Evolutionary conservation across 2,113 vertebrate species (phyloP).

Genomic region (Myrmophylax atrothorax): DNA sequence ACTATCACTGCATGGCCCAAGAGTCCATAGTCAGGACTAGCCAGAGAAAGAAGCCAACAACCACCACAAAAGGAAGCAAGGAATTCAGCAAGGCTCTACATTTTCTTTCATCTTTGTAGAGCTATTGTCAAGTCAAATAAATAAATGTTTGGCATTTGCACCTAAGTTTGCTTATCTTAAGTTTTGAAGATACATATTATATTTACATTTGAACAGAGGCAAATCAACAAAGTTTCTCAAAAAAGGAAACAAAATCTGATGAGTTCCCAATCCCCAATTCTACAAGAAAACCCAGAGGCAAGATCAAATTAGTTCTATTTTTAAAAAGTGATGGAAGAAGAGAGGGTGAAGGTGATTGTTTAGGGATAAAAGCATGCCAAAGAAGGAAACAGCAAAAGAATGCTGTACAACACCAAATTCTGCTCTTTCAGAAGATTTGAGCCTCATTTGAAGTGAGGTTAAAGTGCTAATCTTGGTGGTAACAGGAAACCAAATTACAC

Average conservation of each 20-base stretch:
- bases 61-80: neutral
- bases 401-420: neutral
- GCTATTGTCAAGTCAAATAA: neutral
- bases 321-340: neutral
- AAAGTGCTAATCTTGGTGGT: neutral
- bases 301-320: neutral
- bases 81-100: neutral
- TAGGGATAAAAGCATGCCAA: neutral
- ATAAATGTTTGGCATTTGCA: neutral
- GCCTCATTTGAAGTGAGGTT: neutral
- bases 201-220: neutral
- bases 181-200: neutral
- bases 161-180: neutral
- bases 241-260: neutral
- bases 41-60: neutral
- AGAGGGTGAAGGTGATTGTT: neutral
- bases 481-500: neutral
- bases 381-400: neutral
- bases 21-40: neutral
- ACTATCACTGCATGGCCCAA: neutral
- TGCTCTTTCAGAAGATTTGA: neutral
- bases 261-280: rapidly evolving
- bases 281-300: neutral
- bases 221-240: neutral
- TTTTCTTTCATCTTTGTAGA: neutral